Evolutionary conservation across 2,113 vertebrate genomes (phyloP), one percentile per base, ranked within the genome.

Genomic region (Prinia subflava): DNA sequence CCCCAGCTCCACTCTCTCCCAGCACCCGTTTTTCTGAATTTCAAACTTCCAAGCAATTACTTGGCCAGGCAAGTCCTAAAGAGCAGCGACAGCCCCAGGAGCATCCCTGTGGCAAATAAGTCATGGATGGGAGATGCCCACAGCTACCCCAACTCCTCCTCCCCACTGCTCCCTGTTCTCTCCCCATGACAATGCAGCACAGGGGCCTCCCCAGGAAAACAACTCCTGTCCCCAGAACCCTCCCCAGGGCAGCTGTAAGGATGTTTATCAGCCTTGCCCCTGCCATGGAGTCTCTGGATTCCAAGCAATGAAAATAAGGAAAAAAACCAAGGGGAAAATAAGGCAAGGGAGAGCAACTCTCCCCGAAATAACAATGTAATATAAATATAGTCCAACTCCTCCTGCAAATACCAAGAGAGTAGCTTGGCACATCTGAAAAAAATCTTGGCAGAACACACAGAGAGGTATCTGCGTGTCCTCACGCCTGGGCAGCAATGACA

Each of bases 401-500:
- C 63, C 65, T 39, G 30, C 59, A 85, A 91, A 83, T 76, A 77
- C 41, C 84, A 90, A 81, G 78, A 33, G 57, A 65, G 55, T 10
- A 47, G 59, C 35, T 94, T 68, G 87, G 83, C 92, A 89, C 69
- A 23, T 69, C 20, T 20, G 4, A 25, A 60, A 64, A 53, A 35
- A 46, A 30, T 68, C 69, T 95, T 96, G 96, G 93, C 89, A 94
- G 91, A 63, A 78, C 42, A 76, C 3, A 4, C 2, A 0, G 3
- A 75, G 82, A 91, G 82, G 81, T 92, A 59, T 93, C 82, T 90
- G 94, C 47, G 0, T 83, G 88, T 88, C 95, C 89, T 94, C 90
- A 65, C 6, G 50, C 79, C 62, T 7, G 14, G 63, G 53, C 57
- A 85, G 81, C 62, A 92, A 10, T 3, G 23, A 92, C 77, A 83